Conservation (phyloP, 1,140 invertebrate species). For the Camponotus vicinus region DNA sequence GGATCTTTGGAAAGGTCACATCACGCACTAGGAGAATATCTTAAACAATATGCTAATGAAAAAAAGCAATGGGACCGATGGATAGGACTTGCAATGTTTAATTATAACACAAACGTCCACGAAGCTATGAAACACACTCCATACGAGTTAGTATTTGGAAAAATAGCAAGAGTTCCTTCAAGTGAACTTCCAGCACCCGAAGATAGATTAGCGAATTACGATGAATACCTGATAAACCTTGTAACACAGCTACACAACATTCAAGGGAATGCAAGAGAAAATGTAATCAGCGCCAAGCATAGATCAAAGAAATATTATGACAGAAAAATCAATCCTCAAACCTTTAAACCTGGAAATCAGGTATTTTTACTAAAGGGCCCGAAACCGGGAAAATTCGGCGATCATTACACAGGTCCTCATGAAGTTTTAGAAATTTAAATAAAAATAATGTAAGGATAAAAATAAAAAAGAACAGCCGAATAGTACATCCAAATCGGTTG, state of each 20-base stretch:
- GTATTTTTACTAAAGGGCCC: constrained; percentile 25
- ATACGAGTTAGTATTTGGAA: too few species aligned
- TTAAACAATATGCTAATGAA: too few species aligned
- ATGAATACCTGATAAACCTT: neutral
- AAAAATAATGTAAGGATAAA: constrained; percentile 49
- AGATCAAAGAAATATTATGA: constrained; percentile 60
- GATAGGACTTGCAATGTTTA: too few species aligned
- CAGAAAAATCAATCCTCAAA: constrained; percentile 18
- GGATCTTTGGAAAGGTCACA: too few species aligned
- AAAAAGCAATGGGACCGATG: too few species aligned
- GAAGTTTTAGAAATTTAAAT: constrained; percentile 41
- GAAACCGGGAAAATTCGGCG: constrained; percentile 28
- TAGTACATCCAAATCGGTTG: neutral
- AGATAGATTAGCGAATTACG: too few species aligned
- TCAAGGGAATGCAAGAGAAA: constrained; percentile 1
- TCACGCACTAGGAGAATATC: too few species aligned
- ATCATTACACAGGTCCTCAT: constrained; percentile 42
- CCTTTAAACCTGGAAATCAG: constrained; percentile 9
- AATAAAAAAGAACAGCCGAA: neutral
- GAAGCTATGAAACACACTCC: too few species aligned
- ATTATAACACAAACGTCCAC: too few species aligned
- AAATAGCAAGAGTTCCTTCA: neutral
- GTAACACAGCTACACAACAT: neutral
- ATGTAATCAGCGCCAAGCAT: constrained; percentile 56
- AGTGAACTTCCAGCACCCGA: too few species aligned